Conservation (phyloP, 2,797 vertebrate genomes). For the Gobio occitaniae region DNA sequence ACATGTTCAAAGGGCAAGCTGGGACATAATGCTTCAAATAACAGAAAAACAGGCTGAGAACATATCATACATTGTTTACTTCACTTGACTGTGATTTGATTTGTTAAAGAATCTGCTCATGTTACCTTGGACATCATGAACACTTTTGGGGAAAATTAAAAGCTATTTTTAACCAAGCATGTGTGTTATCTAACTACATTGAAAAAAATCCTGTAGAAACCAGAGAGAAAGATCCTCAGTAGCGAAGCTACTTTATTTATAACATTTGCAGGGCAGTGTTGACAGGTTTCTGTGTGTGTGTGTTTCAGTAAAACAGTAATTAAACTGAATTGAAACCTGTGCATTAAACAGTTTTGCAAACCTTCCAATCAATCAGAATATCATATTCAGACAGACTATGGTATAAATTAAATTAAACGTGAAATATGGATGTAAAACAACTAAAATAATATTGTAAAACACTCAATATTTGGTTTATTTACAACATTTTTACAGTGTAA, state of each 20-base stretch:
- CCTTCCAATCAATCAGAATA: too few relatives aligned
- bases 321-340: neutral
- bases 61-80: neutral
- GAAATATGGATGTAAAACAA: too few relatives aligned
- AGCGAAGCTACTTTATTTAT: neutral
- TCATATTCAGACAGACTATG: too few relatives aligned
- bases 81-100: neutral
- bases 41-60: neutral
- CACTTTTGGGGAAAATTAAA: neutral
- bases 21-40: conserved; percentile 28
- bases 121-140: neutral
- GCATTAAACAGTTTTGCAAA: neutral
- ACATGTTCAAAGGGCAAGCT: conserved; percentile 57
- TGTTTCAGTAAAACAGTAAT: neutral
- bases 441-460: too few relatives aligned
- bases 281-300: neutral
- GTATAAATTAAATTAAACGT: too few relatives aligned
- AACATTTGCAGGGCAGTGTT: neutral
- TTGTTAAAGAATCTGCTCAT: neutral
- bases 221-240: neutral
- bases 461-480: too few relatives aligned
- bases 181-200: neutral
- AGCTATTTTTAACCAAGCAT: neutral
- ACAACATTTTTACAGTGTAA: too few relatives aligned
- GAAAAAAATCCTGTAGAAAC: neutral